These are phyloP conservation scores for Recurvirostra avosetta DNA, from an alignment of 2,113 vertebrate genomes.

Conservation along the genomic window DNA sequence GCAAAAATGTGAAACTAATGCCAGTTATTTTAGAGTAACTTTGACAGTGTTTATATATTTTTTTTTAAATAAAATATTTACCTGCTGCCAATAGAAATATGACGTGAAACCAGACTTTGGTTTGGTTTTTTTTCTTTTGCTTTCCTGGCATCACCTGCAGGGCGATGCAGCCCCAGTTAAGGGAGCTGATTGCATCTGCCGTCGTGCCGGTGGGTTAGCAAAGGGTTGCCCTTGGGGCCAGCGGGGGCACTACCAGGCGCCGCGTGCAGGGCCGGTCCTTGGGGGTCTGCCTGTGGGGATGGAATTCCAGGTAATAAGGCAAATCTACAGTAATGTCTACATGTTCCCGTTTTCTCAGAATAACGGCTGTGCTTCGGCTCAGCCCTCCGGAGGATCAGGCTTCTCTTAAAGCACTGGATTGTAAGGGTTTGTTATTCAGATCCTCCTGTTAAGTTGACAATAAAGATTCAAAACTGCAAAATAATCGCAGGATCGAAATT, in stretches of 20 bases:
- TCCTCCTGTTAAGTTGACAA: slow-evolving; percentile 9
- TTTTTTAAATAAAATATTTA: not conserved
- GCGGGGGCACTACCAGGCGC: not conserved
- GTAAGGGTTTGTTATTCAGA: not conserved
- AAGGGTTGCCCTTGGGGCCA: rapidly evolving
- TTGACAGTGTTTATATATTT: not conserved
- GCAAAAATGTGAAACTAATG: not conserved
- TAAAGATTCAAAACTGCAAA: slow-evolving; percentile 33
- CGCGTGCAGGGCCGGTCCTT: rapidly evolving
- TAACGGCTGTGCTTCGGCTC: not conserved
- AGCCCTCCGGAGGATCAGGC: not conserved
- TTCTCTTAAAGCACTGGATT: not conserved
- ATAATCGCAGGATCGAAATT: slow-evolving; percentile 21
- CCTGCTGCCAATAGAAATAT: not conserved
- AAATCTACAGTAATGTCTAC: not conserved
- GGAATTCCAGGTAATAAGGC: not conserved
- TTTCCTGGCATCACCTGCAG: not conserved
- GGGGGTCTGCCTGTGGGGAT: not conserved
- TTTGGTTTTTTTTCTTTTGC: too few species aligned
- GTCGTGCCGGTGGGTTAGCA: not conserved
- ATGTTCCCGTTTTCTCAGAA: not conserved
- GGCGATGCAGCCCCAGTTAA: not conserved
- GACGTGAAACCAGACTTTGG: not conserved
- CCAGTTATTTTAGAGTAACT: not conserved
- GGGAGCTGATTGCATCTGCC: not conserved